Evolutionary conservation across 1,140 invertebrate species (phyloP), one percentile per base, ranked within the genome.

Genomic region (Leptestheria dahalacensis): DNA sequence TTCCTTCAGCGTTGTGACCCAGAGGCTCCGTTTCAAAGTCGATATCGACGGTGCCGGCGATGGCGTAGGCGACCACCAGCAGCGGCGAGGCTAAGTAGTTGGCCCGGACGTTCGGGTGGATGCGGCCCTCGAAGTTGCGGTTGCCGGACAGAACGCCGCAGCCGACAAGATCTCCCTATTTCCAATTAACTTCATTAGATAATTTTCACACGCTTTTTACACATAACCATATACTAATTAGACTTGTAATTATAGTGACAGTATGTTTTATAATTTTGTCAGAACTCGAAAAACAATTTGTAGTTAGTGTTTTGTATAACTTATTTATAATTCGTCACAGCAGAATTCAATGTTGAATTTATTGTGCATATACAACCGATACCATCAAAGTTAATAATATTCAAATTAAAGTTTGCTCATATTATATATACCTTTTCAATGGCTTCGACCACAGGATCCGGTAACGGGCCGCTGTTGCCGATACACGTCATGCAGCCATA

Each of bases 401-500:
- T n/a, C n/a, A n/a, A n/a, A n/a, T n/a, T n/a, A n/a, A n/a, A n/a
- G n/a, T n/a, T n/a, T n/a, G n/a, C n/a, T n/a, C n/a, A n/a, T n/a
- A n/a, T n/a, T n/a, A n/a, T n/a, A n/a, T 50, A 65, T 70, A 89
- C 88, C 79, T 91, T 88, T 71, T 98, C 94, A 65, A 98, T 97
- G 1, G 88, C 90, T 67, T 91, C 88, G 0, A 83, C 83, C 24
- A 99, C 86, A 62, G 85, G 78, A 61, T 96, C 91, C 57, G 91
- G 86, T 6, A 99, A 79, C 0, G 92, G 92, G 11, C 95, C 95
- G 51, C 86, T 91, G 72, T 98, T 98, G 9, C 96, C 96, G 64
- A 99, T 99, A 72, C 95, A 98, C 0, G 94, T 98, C 93, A 97
- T 97, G 73, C 95, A 98, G 1, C 95, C 81, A 59, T 70, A 71